Evolutionary conservation across 2,113 vertebrate species (phyloP), one percentile per base, ranked within the genome.

Genomic region (Zonotrichia leucophrys): DNA sequence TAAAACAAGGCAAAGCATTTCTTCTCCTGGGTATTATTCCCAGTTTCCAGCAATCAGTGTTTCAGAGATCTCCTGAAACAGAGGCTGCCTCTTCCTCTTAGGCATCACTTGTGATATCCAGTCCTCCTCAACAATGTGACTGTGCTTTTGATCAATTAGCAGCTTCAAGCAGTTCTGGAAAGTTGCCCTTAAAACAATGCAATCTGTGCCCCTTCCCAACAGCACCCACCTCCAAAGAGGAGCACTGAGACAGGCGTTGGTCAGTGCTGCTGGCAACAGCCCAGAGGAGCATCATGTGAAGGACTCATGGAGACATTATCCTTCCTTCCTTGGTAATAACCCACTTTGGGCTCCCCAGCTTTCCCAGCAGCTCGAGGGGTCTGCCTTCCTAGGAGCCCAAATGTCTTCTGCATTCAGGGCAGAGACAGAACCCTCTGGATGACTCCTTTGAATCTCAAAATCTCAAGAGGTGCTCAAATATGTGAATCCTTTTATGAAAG

Each of bases 351-450:
- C 50, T 73, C 66, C 58, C 35, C 17, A 62, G 74, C 39, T 70
- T 58, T 55, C 78, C 74, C 35, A 76, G 35, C 20, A 55, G 33
- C 7, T 86, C 35, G n/a, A 39, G 12, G 53, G 5, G 4, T 33
- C 39, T 76, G 17, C 25, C 15, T 72, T 50, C 30, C 11, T 2
- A 41, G 31, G 14, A 62, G 49, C 11, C 31, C 27, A 67, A 30
- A 25, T 41, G n/a, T 91, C 70, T 49, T 22, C 25, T 39, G 23
- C 24, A n/a, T 31, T 77, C 59, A 70, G 42, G 30, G 20, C 14
- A 70, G 55, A 85, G 13, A n/a, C 3, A 77, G 28, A 76, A 27
- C 5, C 28, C 4, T 35, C 53, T 41, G 46, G 1, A 0, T 1
- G 30, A 67, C 15, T 69, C 31, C 35, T 53, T 23, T 13, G n/a